Evolutionary conservation across 2,797 vertebrate genomes (phyloP).

Genomic region (Rhinatrema bivittatum): DNA sequence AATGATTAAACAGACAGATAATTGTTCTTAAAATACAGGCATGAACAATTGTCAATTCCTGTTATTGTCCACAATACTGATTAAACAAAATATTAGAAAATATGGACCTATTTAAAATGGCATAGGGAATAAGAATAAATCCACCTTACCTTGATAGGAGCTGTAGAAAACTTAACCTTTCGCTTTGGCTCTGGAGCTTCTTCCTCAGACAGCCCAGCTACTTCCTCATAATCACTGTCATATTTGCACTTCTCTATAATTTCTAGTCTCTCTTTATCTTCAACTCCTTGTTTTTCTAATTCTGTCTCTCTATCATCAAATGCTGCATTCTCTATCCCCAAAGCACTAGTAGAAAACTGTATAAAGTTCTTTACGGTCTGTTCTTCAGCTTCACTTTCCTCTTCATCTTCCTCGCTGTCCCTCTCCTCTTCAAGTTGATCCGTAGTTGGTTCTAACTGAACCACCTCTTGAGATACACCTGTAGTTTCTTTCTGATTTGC

Average conservation of each 20-base stretch:
- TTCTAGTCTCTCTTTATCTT: slow-evolving; percentile 38
- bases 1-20: no score
- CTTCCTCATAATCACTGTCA: slow-evolving; percentile 56
- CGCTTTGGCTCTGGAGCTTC: slow-evolving; percentile 63
- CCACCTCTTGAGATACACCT: slow-evolving; percentile 6
- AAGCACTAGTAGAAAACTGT: slow-evolving; percentile 53
- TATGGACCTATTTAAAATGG: no score
- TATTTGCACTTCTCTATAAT: slow-evolving; percentile 57
- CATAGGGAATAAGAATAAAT: no score
- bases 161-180: slow-evolving; percentile 78
- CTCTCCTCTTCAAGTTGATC: slow-evolving; percentile 34
- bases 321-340: slow-evolving; percentile 82
- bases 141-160: slow-evolving; percentile 80
- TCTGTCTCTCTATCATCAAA: slow-evolving; percentile 76
- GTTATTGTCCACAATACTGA: no score
- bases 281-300: slow-evolving; percentile 48
- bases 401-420: slow-evolving; percentile 38
- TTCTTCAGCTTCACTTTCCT: slow-evolving; percentile 48
- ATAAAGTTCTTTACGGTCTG: slow-evolving; percentile 33
- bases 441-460: background rate
- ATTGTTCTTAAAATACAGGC: no score
- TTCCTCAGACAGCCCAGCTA: slow-evolving; percentile 78
- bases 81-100: no score
- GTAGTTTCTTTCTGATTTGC: background rate
- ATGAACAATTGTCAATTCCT: no score